phyloP scores from a whole-genome alignment of 2,113 vertebrate genomes.

The Thalassoma bifasciatum region DNA sequence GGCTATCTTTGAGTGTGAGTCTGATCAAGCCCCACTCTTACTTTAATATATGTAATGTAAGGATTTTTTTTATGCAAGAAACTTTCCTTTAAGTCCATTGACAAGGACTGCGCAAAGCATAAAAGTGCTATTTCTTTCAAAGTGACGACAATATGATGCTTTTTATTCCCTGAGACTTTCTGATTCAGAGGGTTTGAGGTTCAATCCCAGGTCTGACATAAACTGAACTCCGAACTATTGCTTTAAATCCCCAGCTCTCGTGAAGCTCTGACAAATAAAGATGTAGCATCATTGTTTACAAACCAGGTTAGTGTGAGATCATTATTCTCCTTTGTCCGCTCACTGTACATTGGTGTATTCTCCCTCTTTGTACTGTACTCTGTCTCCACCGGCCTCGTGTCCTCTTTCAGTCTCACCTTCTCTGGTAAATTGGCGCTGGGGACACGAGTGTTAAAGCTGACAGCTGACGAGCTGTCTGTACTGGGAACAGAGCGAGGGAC shows the following conservation, averaged over 20 bases:
- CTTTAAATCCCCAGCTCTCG: not conserved
- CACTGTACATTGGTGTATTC: not conserved
- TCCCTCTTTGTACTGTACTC: not conserved
- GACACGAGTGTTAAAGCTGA: conserved; percentile 38
- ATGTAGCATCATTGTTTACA: not conserved
- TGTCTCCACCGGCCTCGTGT: conserved; percentile 4
- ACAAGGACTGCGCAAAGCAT: too few relatives aligned
- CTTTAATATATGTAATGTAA: too few relatives aligned
- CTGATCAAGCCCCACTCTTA: too few relatives aligned
- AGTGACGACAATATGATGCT: too few relatives aligned
- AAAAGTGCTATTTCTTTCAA: too few relatives aligned
- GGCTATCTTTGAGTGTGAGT: too few relatives aligned
- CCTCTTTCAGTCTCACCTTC: conserved; percentile 51
- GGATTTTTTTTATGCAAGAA: too few relatives aligned
- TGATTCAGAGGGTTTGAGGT: too few relatives aligned
- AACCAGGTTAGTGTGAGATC: not conserved
- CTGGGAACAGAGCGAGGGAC: conserved; percentile 36
- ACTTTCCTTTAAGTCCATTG: too few relatives aligned
- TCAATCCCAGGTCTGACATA: too few relatives aligned
- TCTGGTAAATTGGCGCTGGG: conserved; percentile 22
- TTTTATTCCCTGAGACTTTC: too few relatives aligned
- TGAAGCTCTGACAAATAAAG: not conserved
- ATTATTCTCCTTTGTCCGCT: not conserved
- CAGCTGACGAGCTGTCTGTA: conserved; percentile 58
- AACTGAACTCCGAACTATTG: not conserved